Conservation (phyloP, 2,888 invertebrate species). For the Diplazon laetatorius region DNA sequence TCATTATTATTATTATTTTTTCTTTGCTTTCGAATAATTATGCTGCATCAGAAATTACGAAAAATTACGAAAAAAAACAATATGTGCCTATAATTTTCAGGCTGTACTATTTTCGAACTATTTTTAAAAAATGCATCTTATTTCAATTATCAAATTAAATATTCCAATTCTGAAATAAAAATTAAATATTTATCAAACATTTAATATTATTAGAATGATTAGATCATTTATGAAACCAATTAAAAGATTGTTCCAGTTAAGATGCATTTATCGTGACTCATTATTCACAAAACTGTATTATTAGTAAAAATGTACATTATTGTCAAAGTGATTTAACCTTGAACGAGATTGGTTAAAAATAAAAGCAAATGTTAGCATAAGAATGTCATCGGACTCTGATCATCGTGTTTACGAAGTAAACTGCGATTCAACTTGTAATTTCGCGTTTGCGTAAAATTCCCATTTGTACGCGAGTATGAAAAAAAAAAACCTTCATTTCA, state of each 20-base stretch:
- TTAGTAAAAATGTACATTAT: neutral
- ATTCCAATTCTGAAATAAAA: too few species aligned
- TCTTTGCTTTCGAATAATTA: neutral
- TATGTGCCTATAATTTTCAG: too few species aligned
- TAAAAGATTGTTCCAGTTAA: too few species aligned
- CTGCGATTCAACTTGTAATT: neutral
- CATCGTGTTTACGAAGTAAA: conserved; percentile 10
- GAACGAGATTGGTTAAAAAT: neutral
- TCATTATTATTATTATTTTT: neutral
- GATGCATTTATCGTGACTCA: neutral
- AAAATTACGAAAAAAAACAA: too few species aligned
- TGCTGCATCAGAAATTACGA: neutral
- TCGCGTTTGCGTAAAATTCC: neutral
- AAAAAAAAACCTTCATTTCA: conserved; percentile 39
- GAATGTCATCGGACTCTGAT: neutral
- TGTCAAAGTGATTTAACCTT: neutral
- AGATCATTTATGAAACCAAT: too few species aligned
- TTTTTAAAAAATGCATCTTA: too few species aligned
- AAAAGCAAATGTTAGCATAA: neutral
- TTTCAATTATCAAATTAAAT: too few species aligned
- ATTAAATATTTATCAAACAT: too few species aligned
- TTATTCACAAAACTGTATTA: neutral
- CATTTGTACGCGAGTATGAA: neutral
- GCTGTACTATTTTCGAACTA: too few species aligned
- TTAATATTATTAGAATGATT: too few species aligned